Evolutionary conservation across 2,113 vertebrate genomes (phyloP).

Genomic region (Rissa tridactyla): DNA sequence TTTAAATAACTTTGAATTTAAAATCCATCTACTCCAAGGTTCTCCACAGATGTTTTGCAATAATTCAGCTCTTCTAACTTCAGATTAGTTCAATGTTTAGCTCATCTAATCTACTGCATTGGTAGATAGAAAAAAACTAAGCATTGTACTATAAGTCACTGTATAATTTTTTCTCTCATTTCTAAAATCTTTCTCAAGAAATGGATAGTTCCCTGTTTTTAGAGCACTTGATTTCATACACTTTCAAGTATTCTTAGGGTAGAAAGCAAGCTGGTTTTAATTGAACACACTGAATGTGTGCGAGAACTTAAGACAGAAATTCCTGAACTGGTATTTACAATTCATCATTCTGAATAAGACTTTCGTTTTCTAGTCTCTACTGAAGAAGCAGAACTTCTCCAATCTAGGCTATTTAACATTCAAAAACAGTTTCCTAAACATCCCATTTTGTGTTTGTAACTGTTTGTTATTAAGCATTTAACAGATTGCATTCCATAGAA

Average conservation of each 20-base stretch:
- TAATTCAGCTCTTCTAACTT: background rate
- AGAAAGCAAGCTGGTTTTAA: background rate
- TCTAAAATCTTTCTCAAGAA: background rate
- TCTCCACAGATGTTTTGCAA: background rate
- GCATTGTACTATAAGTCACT: background rate
- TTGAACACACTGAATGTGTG: background rate
- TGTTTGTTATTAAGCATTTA: constrained; percentile 42
- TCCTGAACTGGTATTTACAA: background rate
- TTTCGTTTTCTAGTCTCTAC: background rate
- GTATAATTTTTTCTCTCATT: background rate
- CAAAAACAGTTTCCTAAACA: constrained; percentile 1
- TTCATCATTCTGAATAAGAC: background rate
- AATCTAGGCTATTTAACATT: background rate
- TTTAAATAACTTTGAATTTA: background rate
- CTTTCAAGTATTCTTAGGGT: background rate
- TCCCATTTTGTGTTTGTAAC: constrained; percentile 30
- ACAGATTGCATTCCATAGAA: constrained; percentile 48
- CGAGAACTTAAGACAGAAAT: background rate
- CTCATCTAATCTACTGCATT: background rate
- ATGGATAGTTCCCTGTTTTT: background rate
- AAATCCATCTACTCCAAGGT: background rate
- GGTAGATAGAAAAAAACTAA: background rate
- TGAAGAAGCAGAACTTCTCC: background rate
- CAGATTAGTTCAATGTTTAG: background rate
- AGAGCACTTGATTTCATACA: background rate